Percentiles rank a stretch among this genome's conserved stretches.
phyloP scores from a whole-genome alignment of 1,140 invertebrate species.

The Drosophila gunungcola region DNA sequence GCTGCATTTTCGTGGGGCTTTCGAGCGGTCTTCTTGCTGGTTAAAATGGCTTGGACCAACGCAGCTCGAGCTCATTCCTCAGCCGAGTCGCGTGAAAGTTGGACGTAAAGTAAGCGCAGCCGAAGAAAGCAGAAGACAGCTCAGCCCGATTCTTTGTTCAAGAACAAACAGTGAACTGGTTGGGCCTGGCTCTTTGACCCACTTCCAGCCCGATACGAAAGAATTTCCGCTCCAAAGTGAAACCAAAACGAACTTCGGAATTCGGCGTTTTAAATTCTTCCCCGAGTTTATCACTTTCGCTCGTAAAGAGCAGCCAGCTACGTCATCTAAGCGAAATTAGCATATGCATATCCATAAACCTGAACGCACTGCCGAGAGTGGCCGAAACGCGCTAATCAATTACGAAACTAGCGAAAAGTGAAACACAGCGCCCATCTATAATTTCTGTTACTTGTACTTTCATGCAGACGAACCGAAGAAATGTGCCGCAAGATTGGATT shows the following conservation, averaged over 20 bases:
- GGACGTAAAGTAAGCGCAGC: constrained; percentile 72
- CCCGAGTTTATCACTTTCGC: constrained; percentile 65
- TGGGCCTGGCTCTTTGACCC: constrained; percentile 63
- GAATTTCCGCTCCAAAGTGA: constrained; percentile 63
- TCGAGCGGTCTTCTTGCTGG: constrained; percentile 66
- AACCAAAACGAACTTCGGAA: constrained; percentile 29
- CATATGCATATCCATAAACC: constrained; percentile 36
- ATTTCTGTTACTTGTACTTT: constrained; percentile 74
- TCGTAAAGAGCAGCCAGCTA: constrained; percentile 32
- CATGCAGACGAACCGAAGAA: constrained; percentile 44
- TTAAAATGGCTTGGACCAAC: constrained; percentile 81
- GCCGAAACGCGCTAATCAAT: constrained; percentile 72
- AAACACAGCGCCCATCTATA: constrained; percentile 50
- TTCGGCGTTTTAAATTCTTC: constrained; percentile 43
- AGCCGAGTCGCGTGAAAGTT: constrained; percentile 82
- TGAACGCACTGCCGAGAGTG: constrained; percentile 4
- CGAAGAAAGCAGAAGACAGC: constrained; percentile 49
- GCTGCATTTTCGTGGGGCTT: constrained; percentile 50
- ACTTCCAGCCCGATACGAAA: constrained; percentile 44
- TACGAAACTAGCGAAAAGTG: constrained; percentile 72
- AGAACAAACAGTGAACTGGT: constrained; percentile 69
- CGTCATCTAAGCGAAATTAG: constrained; percentile 68
- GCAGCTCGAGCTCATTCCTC: constrained; percentile 77
- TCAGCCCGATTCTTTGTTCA: constrained; percentile 55
- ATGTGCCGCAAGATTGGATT: constrained; percentile 62